Evolutionary conservation across 1,140 invertebrate species (phyloP), one percentile per base, ranked within the genome.

Genomic region (Gyrodactylus bullatarudis): DNA sequence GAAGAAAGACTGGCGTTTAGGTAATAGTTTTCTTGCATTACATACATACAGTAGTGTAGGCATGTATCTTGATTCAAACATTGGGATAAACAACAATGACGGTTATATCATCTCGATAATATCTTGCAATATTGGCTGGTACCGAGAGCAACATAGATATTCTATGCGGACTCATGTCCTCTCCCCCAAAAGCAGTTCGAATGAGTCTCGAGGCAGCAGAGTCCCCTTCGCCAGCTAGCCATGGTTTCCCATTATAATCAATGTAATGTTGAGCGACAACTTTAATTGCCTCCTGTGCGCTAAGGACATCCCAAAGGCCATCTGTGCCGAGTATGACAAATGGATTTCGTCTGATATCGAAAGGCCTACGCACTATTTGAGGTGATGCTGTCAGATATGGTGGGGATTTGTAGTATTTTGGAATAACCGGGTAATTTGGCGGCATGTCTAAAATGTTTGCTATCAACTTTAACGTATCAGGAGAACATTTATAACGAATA

Each of bases 321-420:
- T 99, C 95, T 8, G 88, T 88, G 21, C 89, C 93, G 27, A 99
- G 84, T 74, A 99, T 87, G 75, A 98, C 81, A 83, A 98, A 98
- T 78, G 88, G 89, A 80, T 98, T 92, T 26, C 20, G 20, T 1
- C 24, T 71, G 20, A 23, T 26, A 71, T 71, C 70, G 8, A 73
- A 8, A 1, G 2, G 72, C 1, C 21, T 20, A 8, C 23, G 20
- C 8, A 26, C 85, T 1, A 91, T 83, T 76, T 93, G 89, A 1
- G 94, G 94, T 77, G 83, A 83, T 0, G 89, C 89, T 21, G 89
- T 91, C 70, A 99, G 82, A 82, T 99, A 99, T 0, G 95, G 95
- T 0, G 95, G 95, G 0, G 93, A 94, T 74, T 86, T 83, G 78
- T 92, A 96, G 80, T 25, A 73, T 21, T 73, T 22, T 19, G 72